Evolutionary conservation across 2,797 vertebrate genomes (phyloP).

Genomic region (Triplophysa yarkandensis): DNA sequence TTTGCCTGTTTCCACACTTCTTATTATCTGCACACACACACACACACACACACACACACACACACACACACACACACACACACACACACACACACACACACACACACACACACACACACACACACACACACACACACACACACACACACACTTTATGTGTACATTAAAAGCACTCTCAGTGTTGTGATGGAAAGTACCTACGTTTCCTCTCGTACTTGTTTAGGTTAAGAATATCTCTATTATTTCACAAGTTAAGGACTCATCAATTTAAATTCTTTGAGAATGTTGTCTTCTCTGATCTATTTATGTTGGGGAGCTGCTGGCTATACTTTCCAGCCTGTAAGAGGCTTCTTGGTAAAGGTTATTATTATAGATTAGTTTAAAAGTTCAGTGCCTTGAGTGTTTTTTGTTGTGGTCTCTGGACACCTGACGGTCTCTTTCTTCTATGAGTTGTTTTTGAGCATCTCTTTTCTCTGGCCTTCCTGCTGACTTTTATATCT

Average conservation of each 20-base stretch:
- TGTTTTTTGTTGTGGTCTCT: neutral
- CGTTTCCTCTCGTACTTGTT: neutral
- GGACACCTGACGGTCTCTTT: neutral
- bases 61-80: neutral
- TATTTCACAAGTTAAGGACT: neutral
- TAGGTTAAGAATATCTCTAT: neutral
- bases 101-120: neutral
- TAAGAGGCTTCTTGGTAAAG: neutral
- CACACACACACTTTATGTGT: neutral
- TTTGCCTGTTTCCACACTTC: neutral
- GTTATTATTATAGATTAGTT: neutral
- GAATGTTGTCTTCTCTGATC: neutral
- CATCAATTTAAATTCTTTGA: neutral
- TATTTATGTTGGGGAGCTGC: neutral
- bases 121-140: neutral
- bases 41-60: neutral
- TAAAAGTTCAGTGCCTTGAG: neutral
- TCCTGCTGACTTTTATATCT: slow-evolving; percentile 15
- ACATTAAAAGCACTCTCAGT: neutral
- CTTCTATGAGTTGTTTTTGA: neutral
- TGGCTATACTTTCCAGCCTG: neutral
- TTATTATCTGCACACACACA: neutral
- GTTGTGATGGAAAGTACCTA: slow-evolving; percentile 3
- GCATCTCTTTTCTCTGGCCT: slow-evolving; percentile 13
- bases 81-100: neutral